Percentiles rank a stretch among this genome's conserved stretches.
Evolutionary conservation across 2,888 invertebrate genomes (phyloP).

Genomic region (Hydraecia micacea): DNA sequence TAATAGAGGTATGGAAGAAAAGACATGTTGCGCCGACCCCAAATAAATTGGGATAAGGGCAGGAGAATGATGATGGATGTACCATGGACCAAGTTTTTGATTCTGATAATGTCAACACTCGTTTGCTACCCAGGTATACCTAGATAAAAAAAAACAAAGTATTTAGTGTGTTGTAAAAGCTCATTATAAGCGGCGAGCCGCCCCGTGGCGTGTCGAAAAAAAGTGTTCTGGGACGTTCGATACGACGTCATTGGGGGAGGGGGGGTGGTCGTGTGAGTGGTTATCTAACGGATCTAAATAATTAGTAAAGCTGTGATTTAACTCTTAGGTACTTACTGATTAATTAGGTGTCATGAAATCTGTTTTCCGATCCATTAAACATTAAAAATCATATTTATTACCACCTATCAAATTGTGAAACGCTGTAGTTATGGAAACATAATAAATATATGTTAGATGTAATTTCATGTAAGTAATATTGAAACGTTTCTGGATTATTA

Average conservation of each 20-base stretch:
- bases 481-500: constrained; percentile 18
- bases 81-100: background rate
- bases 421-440: constrained; percentile 22
- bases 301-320: constrained; percentile 52
- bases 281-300: constrained; percentile 18
- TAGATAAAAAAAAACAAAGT: background rate
- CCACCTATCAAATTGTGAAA: constrained; percentile 43
- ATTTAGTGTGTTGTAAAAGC: background rate
- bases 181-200: background rate
- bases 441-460: constrained; percentile 28
- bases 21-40: too few species aligned
- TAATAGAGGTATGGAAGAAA: too few species aligned
- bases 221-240: too few species aligned
- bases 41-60: too few species aligned
- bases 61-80: too few species aligned
- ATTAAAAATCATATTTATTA: constrained; percentile 12
- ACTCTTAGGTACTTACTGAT: constrained; percentile 37
- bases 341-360: constrained; percentile 35
- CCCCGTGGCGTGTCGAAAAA: too few species aligned
- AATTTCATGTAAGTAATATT: constrained; percentile 24
- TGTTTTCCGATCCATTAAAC: constrained; percentile 52
- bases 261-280: too few species aligned
- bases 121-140: background rate
- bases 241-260: too few species aligned
- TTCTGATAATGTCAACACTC: background rate